Evolutionary conservation across 2,797 vertebrate genomes (phyloP), one percentile per base, ranked within the genome.

Genomic region (Ibycter americanus): DNA sequence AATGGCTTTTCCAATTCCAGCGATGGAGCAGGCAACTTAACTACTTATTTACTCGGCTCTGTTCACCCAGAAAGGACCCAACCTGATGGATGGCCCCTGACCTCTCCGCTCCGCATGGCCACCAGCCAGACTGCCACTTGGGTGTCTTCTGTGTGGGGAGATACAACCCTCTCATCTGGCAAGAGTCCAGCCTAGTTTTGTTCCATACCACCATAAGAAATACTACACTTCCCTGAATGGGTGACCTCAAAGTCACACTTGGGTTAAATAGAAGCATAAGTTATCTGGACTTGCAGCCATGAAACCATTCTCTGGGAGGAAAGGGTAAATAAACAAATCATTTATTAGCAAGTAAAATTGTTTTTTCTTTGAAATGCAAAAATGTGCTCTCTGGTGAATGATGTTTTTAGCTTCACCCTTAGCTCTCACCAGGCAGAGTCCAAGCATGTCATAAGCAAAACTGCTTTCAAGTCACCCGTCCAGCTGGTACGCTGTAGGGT

Each of bases 291-390:
- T 94, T 65, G 27, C 78, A 89, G 66, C 91, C 96, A 77, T 15
- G 85, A 62, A 97, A 61, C 79, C 88, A 34, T 97, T 95, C 92
- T 96, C 94, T 91, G 92, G 93, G 95, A 97, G 96, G 96, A 98
- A 97, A 98, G 95, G 94, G 95, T 97, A 97, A 98, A 96, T 83
- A 97, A 97, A 97, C 94, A 98, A 92, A 81, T 96, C 96, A 94
- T 98, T 97, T 93, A 96, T 98, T 98, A 97, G 90, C 93, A 97
- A 97, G 96, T 94, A 67, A 95, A 97, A 97, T 97, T 90, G 96
- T 96, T 97, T 93, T 97, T 95, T 34, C 96, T 97, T 97, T 98
- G 96, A 97, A 97, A 98, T 96, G 93, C 95, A 97, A 97, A 97
- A 95, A 94, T 88, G 95, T 94, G 80, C 96, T 97, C 66, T 55